Base-by-base conservation (phyloP, 2,113 vertebrate species). In the Psammodynastes pulverulentus region DNA sequence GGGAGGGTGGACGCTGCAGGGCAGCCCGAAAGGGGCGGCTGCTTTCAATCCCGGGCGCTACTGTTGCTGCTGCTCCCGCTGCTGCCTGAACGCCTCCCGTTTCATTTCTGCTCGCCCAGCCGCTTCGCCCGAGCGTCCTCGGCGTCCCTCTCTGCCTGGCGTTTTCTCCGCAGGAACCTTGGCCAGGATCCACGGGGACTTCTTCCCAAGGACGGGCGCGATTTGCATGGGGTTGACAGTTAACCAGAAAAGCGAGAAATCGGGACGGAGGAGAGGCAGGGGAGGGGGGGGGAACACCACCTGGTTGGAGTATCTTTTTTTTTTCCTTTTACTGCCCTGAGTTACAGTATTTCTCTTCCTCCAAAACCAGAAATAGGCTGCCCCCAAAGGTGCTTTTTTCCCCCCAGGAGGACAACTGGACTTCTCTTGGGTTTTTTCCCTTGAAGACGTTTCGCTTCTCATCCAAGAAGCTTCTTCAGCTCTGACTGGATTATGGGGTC, bases 221-320 rank as follows among this genome's bases (percentile, higher is more conserved):
- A 49, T 86, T 49, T 29, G 34, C 72, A 43, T 43, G 34, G 34
- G 34, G 24, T 72, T 72, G 67, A 72, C 67, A 19, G 67, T 72
- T 39, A 34, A 7, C n/a, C n/a, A 34, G n/a, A 19, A 72, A 34
- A 72, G 29, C n/a, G n/a, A 72, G 67, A 72, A 67, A 15, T 17
- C 12, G 29, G 39, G 52, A 6, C 5, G 58, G 26, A 15, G 58
- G 10, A 29, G 13, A 26, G 26, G 84, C 39, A 5, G 84, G 43
- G 21, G 23, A 1, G 0, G 8, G 43, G 43, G 1, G 1, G 4
- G 5, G 0, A 45, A 85, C 4, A 1, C 24, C 45, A 24, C 7
- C 21, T 21, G 84, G 19, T 45, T 19, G 43, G 21, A 3, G 0
- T 26, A 23, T 3, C 9, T 85, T 46, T 85, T 5, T 17, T 85